Conservation (phyloP, 2,888 invertebrate genomes). For the Bugula neritina region DNA sequence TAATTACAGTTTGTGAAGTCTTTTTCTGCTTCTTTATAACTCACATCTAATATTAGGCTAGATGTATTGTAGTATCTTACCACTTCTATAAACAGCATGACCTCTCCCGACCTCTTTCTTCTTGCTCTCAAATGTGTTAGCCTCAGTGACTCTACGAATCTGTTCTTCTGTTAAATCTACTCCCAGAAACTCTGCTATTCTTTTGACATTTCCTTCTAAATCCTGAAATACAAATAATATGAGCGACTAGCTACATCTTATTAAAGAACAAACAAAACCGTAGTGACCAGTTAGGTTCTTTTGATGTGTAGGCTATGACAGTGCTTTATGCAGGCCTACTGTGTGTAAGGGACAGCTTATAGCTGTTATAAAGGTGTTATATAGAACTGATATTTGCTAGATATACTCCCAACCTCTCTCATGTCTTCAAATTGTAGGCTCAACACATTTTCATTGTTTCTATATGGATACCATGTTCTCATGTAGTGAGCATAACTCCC, state of each 20-base stretch:
- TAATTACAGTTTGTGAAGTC: too few relatives aligned
- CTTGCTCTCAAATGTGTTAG: background rate
- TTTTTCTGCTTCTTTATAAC: too few relatives aligned
- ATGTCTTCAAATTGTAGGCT: slow-evolving; percentile 16
- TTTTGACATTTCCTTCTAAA: background rate
- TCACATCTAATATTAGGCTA: too few relatives aligned
- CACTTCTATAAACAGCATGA: background rate
- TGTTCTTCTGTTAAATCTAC: background rate
- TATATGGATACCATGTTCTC: slow-evolving; percentile 13
- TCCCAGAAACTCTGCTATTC: background rate
- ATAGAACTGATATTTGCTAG: too few relatives aligned
- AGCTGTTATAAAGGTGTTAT: too few relatives aligned
- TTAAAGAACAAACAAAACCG: too few relatives aligned
- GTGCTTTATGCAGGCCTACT: too few relatives aligned
- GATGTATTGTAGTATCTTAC: background rate
- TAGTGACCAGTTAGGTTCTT: too few relatives aligned
- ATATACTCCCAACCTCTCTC: too few relatives aligned
- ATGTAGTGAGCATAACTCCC: background rate
- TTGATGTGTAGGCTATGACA: too few relatives aligned
- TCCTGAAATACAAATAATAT: background rate
- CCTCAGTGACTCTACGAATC: background rate
- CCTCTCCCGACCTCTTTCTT: background rate
- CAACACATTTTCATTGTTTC: background rate
- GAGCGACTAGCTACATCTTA: too few relatives aligned
- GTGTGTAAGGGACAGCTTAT: too few relatives aligned